Evolutionary conservation across 2,888 invertebrate species (phyloP), one percentile per base, ranked within the genome.

Genomic region (Conistra vaccinii): DNA sequence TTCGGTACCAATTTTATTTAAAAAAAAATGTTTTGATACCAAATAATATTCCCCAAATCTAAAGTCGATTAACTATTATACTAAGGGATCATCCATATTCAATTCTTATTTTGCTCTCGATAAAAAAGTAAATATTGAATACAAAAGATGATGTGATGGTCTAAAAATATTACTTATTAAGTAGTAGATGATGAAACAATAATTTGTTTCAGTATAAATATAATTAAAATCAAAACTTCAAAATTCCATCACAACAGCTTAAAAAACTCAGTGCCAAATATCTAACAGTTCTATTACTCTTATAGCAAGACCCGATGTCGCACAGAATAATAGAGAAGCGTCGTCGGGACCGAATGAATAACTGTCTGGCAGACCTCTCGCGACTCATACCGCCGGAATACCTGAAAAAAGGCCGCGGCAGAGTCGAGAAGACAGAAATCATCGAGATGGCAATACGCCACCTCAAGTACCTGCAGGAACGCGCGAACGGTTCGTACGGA

Each of bases 381-480:
- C 97, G 99, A 57, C 97, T 99, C 70, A 99, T 99, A 81, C 99
- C 99, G 0, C 98, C 98, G 1, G 98, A 98, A 90, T 99, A 99
- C 93, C 97, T 99, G 90, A 99, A 99, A 94, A 99, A 99, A 94
- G 99, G 99, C 12, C 97, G 99, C 72, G 99, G 99, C 26, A 97
- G 99, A 60, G 98, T 99, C 67, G 99, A 99, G 93, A 99, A 99
- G 96, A 99, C 99, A 0, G 99, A 99, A 96, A 99, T 99, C 80
- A 99, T 99, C 77, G 99, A 99, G 95, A 99, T 99, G 99, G 99
- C 99, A 60, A 99, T 99, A 83, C 97, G 98, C 75, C 99, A 99
- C 91, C 98, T 99, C 96, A 98, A 99, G 92, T 98, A 98, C 94
- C 96, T 99, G 80, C 99, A 99, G 92, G 98, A 97, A 80, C 96